Evolutionary conservation across 1,140 invertebrate species (phyloP), one percentile per base, ranked within the genome.

Genomic region (Venturia canescens): DNA sequence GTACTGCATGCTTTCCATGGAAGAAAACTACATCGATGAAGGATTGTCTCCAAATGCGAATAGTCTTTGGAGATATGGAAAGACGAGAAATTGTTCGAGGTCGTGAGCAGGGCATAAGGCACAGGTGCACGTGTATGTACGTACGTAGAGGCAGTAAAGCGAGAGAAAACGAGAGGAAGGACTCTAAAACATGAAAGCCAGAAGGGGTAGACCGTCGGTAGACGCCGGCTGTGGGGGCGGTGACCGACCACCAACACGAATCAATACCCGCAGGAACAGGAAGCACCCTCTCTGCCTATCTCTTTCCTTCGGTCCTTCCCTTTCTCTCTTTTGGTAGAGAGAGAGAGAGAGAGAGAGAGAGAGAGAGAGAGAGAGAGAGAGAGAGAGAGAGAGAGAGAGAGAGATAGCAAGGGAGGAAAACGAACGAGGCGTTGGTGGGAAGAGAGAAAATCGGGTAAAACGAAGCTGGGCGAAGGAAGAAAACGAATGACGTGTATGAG

Each of bases 251-350:
- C 90, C 90, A 89, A 90, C 91, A 89, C 90, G 90, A 92, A 92
- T 92, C 91, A 92, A 92, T 92, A 92, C 91, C 91, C 90, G 91
- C 91, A 92, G 91, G 90, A 92, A 91, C 90, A 91, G 90, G 90
- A 91, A 90, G 89, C 89, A 87, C 87, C 87, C 86, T 87, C 87
- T 69, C 66, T 34, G 2, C 9, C 66, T 69, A 27, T 69, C 84
- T 79, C 79, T 63, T 15, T 63, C 87, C 29, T 15, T 69, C 87
- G 87, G 86, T 87, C 87, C 6, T 13, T 69, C 87, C 87, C 86
- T 87, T 86, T 31, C 66, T 69, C 66, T 31, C 66, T 69, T 15
- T 69, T 84, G 78, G 78, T 23, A 80, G 83, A 83, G 87, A 84
- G 86, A 84, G 85, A 83, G 84, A 82, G 82, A 83, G 87, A 84